Evolutionary conservation across 1,140 invertebrate species (phyloP).

Genomic region (Mizuhopecten yessoensis): DNA sequence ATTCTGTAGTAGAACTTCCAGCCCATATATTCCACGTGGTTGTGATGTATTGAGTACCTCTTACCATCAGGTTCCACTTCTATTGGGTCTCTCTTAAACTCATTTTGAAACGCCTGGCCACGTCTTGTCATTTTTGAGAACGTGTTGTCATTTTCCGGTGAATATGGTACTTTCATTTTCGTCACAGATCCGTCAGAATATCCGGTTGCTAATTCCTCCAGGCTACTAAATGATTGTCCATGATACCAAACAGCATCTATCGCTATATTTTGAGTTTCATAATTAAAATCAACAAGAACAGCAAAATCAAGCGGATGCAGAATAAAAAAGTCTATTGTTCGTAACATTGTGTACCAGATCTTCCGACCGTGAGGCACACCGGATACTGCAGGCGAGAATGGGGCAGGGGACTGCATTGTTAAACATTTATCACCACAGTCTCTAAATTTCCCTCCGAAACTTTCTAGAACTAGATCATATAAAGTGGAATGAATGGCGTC

Average conservation of each 20-base stretch:
- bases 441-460: constrained; percentile 63
- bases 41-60: constrained; percentile 68
- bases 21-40: constrained; percentile 70
- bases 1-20: constrained; percentile 77
- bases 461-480: constrained; percentile 65
- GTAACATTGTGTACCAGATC: constrained; percentile 70
- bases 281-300: constrained; percentile 67
- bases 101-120: constrained; percentile 51
- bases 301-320: constrained; percentile 71
- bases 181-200: constrained; percentile 59
- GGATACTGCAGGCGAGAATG: constrained; percentile 63
- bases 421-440: constrained; percentile 69
- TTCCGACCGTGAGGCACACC: constrained; percentile 63
- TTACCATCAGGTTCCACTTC: constrained; percentile 72
- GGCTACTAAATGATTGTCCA: constrained; percentile 60
- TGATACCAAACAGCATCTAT: constrained; percentile 71
- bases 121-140: constrained; percentile 60
- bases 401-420: constrained; percentile 49
- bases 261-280: constrained; percentile 53
- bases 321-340: constrained; percentile 68
- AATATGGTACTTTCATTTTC: constrained; percentile 60
- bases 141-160: constrained; percentile 49
- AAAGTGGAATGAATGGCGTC: constrained; percentile 53
- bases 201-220: constrained; percentile 63
- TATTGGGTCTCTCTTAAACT: constrained; percentile 58